These are phyloP conservation scores for Ahaetulla prasina DNA, from an alignment of 2,113 vertebrate genomes.

Conservation along the genomic window DNA sequence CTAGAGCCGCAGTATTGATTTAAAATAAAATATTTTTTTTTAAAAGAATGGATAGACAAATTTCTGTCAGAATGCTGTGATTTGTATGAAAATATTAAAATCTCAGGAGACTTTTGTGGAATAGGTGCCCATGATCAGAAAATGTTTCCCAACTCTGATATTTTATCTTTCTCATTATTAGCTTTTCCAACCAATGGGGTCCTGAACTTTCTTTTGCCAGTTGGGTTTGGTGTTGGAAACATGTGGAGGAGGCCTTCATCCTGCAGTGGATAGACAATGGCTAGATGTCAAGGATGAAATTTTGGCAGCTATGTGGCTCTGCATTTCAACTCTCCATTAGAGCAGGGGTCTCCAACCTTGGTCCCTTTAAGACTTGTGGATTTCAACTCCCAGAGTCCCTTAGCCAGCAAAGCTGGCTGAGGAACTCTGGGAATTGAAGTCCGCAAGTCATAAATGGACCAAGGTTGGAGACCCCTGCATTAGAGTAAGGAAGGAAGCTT, in stretches of 20 bases:
- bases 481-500: too few species aligned
- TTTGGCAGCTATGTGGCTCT: too few species aligned
- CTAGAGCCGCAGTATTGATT: background rate
- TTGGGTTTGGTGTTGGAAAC: background rate
- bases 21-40: background rate
- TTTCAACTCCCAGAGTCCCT: too few species aligned
- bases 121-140: background rate
- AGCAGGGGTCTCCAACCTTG: too few species aligned
- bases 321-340: too few species aligned
- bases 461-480: too few species aligned
- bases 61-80: background rate
- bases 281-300: too few species aligned
- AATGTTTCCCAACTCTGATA: background rate
- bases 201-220: background rate
- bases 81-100: background rate
- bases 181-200: background rate
- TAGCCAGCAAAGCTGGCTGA: too few species aligned
- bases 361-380: too few species aligned
- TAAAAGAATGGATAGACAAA: background rate
- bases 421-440: too few species aligned
- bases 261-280: background rate
- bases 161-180: background rate
- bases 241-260: background rate
- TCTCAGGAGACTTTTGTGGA: background rate
- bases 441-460: too few species aligned